These are phyloP conservation scores for Piezodorus guildinii DNA, from an alignment of 1,140 invertebrate genomes.

Conservation along the genomic window DNA sequence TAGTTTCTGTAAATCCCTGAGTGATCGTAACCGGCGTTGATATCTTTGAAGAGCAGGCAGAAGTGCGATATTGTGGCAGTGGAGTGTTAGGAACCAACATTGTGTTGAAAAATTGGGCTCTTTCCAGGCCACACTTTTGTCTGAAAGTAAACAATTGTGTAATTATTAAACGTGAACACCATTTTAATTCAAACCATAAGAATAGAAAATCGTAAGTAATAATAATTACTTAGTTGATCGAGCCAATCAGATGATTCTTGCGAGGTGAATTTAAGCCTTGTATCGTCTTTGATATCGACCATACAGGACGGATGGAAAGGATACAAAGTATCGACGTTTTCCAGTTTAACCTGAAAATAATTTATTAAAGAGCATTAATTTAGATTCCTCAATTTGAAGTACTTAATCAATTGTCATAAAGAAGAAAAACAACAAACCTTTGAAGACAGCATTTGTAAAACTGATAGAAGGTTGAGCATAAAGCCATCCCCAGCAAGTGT, in stretches of 20 bases:
- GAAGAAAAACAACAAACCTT: slow-evolving; percentile 25
- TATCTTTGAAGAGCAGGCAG: slow-evolving; percentile 81
- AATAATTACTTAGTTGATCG: slow-evolving; percentile 45
- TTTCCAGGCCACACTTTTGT: slow-evolving; percentile 36
- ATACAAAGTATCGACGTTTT: slow-evolving; percentile 75
- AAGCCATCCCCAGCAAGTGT: slow-evolving; percentile 82
- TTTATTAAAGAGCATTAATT: neutral
- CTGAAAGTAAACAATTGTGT: slow-evolving; percentile 21
- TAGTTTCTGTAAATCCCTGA: slow-evolving; percentile 82
- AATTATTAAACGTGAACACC: neutral
- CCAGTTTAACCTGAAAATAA: slow-evolving; percentile 47
- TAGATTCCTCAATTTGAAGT: no score
- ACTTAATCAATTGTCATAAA: no score
- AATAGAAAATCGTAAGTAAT: neutral
- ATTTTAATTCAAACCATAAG: neutral
- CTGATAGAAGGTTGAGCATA: slow-evolving; percentile 84
- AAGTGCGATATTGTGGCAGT: slow-evolving; percentile 83
- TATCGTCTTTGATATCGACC: slow-evolving; percentile 62
- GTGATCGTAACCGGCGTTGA: slow-evolving; percentile 63
- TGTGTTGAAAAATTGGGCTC: slow-evolving; percentile 87
- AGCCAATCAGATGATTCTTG: slow-evolving; percentile 70
- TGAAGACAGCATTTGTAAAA: slow-evolving; percentile 57
- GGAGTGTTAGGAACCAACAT: slow-evolving; percentile 91
- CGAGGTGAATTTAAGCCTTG: slow-evolving; percentile 66
- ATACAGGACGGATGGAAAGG: slow-evolving; percentile 71